Evolutionary conservation across 2,797 vertebrate genomes (phyloP), one percentile per base, ranked within the genome.

Genomic region (Ctenosaura bakeri): DNA sequence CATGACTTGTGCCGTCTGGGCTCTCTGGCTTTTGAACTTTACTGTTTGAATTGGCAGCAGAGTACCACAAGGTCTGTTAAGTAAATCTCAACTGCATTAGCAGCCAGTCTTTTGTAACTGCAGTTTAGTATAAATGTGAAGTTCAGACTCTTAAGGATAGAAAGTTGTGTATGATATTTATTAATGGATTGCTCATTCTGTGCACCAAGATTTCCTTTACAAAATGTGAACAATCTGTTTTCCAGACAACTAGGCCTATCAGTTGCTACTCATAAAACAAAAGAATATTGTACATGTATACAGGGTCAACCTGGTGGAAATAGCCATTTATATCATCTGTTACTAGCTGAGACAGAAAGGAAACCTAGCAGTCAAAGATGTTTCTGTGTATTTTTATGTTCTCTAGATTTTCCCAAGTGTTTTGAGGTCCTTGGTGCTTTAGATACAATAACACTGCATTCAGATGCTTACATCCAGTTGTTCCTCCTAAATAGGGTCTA

Each of bases 11-110:
- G 2, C 4, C 42, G 38, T 78, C 89, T 94, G 81, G 91, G 62
- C 83, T 95, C 85, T 77, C 54, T 92, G 92, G 87, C 77, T 94
- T 93, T 90, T 92, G 90, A 93, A 64, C 73, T 89, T 50, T 29
- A 32, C 69, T 95, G 86, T 38, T 90, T 94, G n/a, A 66, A 91
- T 90, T 80, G 76, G 89, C 92, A 94, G 2, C 50, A 73, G 86
- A 91, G 66, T 38, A 66, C 82, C 9, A 56, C 79, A 38, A 50
- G n/a, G 82, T 87, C 90, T 69, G 14, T 56, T 92, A 62, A 85
- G 38, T 93, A 80, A 93, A 93, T 91, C 54, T 91, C 24, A 32
- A 59, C 66, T 90, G 62, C 2, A 1, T 89, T 93, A 80, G 64
- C 56, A 87, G n/a, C 85, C 91, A 86, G 29, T 77, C 29, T 86